A percentile compares a stretch with the other conserved stretches of the same genome.
Evolutionary conservation across 2,797 vertebrate species (phyloP).

Genomic region (Pteronotus mesoamericanus): DNA sequence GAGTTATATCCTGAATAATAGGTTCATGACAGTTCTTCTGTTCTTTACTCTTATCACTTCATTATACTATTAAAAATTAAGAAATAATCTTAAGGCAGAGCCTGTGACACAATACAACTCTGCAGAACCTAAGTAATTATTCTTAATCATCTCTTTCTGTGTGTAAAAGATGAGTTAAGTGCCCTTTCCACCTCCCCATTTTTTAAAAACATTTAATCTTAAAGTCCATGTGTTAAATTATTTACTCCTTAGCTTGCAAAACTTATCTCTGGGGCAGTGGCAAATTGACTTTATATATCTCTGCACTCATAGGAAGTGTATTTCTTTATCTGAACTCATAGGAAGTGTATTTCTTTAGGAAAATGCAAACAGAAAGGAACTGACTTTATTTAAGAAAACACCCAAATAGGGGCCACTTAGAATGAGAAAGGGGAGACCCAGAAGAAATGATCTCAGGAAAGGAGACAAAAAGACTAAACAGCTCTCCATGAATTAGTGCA

Average conservation of each 20-base stretch:
- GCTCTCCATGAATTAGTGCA: not conserved
- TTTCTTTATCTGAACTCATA: constrained; percentile 15
- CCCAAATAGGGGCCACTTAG: not conserved
- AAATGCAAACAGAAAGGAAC: not conserved
- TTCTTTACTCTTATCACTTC: not conserved
- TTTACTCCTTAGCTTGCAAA: constrained; percentile 18
- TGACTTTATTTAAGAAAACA: not conserved
- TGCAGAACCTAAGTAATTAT: not conserved
- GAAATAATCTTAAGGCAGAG: not conserved
- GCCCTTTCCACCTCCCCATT: fast-evolving
- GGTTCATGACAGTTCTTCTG: not conserved
- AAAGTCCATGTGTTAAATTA: not conserved
- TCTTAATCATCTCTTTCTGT: not conserved
- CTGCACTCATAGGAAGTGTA: not conserved
- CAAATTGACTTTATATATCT: not conserved
- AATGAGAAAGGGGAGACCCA: not conserved
- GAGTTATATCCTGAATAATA: not conserved
- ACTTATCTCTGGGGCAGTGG: not conserved
- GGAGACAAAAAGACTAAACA: not conserved
- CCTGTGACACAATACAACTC: not conserved
- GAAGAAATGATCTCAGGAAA: not conserved
- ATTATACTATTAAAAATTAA: constrained; percentile 5
- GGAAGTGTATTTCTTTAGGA: not conserved
- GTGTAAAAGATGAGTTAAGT: not conserved
- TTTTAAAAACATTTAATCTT: not conserved